These are phyloP conservation scores for Rattus norvegicus DNA, from an alignment of 2,113 vertebrate species.

Conservation along the genomic window GRCr8 NC_086020.1:203450501-203451000, in stretches of 20 bases:
- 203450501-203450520: no score
- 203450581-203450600: no score
- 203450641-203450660: background rate
- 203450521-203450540: no score
- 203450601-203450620: no score
- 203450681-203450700: background rate
- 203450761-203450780: background rate
- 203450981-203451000: no score
- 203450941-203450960: background rate
- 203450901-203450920: background rate
- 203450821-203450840: background rate
- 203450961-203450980: background rate
- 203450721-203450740: background rate
- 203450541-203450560: no score
- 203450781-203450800: background rate
- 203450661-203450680: background rate
- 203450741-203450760: background rate
- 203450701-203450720: background rate
- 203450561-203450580: background rate
- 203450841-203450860: background rate
- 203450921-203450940: background rate
- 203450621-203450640: no score
- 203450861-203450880: background rate
- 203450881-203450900: background rate
- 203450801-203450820: background rate